These are phyloP conservation scores for Todiramphus saurophagus DNA, from an alignment of 2,113 vertebrate genomes.

Conservation along the genomic window DNA sequence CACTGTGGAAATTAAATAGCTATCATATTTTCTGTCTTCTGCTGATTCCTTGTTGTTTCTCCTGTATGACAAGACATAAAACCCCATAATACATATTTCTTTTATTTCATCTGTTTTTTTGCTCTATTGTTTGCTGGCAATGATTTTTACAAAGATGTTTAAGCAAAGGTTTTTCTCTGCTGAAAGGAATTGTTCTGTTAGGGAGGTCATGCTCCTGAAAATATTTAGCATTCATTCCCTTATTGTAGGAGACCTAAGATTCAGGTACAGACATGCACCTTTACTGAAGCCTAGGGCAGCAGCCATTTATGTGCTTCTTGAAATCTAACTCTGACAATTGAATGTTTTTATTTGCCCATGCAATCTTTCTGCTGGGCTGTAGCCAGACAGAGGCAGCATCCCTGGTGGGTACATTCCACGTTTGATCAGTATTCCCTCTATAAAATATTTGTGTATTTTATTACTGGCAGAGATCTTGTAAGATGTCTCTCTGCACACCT, in stretches of 20 bases:
- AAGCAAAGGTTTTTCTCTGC: not conserved
- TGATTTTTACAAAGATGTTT: not conserved
- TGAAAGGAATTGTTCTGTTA: not conserved
- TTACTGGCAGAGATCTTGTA: not conserved
- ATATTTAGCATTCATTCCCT: not conserved
- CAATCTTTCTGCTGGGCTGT: not conserved
- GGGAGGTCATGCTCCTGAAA: not conserved
- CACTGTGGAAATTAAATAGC: slow-evolving; percentile 38
- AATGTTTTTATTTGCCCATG: not conserved
- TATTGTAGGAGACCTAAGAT: not conserved
- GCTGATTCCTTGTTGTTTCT: not conserved
- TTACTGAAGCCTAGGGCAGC: not conserved
- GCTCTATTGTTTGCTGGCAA: not conserved
- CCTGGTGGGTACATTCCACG: not conserved
- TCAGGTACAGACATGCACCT: not conserved
- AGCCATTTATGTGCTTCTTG: not conserved
- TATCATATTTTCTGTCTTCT: not conserved
- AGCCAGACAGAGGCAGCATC: not conserved
- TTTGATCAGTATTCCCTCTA: not conserved
- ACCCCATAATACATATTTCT: not conserved
- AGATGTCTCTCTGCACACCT: not conserved
- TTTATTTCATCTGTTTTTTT: not conserved
- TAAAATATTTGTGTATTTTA: not conserved
- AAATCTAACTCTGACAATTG: not conserved
- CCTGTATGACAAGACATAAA: not conserved